Evolutionary conservation across 2,113 vertebrate species (phyloP), one percentile per base, ranked within the genome.

Genomic region (Cariama cristata): DNA sequence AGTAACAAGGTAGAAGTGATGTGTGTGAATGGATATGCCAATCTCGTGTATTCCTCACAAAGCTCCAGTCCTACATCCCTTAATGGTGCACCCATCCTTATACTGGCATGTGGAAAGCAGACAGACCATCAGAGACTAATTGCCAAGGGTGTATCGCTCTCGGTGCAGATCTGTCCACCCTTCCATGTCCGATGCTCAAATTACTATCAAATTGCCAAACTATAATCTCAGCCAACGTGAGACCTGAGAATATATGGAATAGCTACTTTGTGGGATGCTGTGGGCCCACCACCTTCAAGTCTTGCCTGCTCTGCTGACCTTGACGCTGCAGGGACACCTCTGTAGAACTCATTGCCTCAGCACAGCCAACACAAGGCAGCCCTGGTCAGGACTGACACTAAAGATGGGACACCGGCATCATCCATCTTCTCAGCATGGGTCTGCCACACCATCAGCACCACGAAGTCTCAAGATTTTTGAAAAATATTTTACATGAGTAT

Each of bases 161-260:
- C 8, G 4, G 0, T 3, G 17, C 2, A 0, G 12, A 20, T 53
- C 49, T 40, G 32, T 6, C 74, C 66, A 74, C 50, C 44, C 24
- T 55, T 59, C 49, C 38, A 8, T 0, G 0, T 9, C 38, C 21
- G 2, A 3, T 73, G 73, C 40, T 75, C 22, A 16, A 40, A 6
- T 20, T 26, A 27, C 3, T 1, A 24, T 21, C 55, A 62, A 33
- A 82, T 2, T 7, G 23, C 56, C 56, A 33, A 49, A 67, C 27
- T 32, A 14, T 28, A 17, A 1, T 28, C 23, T 12, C 26, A 33
- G 73, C n/a, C 45, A 20, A 2, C 0, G 1, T 14, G 35, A 68
- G 53, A 30, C 28, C 58, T 13, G n/a, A n/a, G 45, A 45, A 33
- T 4, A 6, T 1, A 12, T 0, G 5, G 42, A 49, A 30, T 0